Evolutionary conservation across 64 coral and sea anemone species (phyloP), one percentile per base, ranked within the genome.

Genomic region (Montipora efflorescens): DNA sequence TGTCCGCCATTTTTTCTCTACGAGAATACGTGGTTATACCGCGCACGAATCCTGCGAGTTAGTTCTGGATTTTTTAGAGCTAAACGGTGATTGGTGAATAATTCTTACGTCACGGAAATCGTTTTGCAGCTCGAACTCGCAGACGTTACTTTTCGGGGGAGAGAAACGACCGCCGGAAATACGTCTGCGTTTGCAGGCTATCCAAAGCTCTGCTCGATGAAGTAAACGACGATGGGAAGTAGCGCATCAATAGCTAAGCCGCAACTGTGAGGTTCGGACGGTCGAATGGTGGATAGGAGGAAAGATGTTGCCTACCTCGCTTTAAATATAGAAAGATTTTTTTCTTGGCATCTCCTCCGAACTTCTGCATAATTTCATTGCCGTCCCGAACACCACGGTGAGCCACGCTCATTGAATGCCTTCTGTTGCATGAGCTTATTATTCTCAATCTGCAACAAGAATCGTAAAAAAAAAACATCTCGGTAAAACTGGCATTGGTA

Each of bases 391-490:
- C 74, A 9, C 74, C 74, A 46, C 25, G 7, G 74, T 76, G 74
- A 28, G 0, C 74, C 25, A 76, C 74, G 25, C 44, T 76, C 74
- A 76, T 76, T 44, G 74, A 28, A 14, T 28, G 25, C 74, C 74
- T 44, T 44, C 44, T 76, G 44, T 28, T 45, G 74, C 0, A 76
- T 14, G 74, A 76, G 7, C 25, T 45, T 45, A 76, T 76, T 28
- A 76, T 45, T 76, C 74, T 28, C 74, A 76, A 76, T 45, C 74
- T 76, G 74, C 14, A 64, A 64, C 61, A 64, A 14, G 61, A 64
- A 64, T 0, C 61, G 14, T 64, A 64, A 55, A 55, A 55, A 64
- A 6, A 64, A 64, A 0, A 64, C 0, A 64, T 64, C 61, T 64
- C 14, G 61, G 61, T 64, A 64, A 64, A 64, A 64, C 6, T 64